Conservation (phyloP, 2,113 vertebrate species). For the Ellobius talpinus region DNA sequence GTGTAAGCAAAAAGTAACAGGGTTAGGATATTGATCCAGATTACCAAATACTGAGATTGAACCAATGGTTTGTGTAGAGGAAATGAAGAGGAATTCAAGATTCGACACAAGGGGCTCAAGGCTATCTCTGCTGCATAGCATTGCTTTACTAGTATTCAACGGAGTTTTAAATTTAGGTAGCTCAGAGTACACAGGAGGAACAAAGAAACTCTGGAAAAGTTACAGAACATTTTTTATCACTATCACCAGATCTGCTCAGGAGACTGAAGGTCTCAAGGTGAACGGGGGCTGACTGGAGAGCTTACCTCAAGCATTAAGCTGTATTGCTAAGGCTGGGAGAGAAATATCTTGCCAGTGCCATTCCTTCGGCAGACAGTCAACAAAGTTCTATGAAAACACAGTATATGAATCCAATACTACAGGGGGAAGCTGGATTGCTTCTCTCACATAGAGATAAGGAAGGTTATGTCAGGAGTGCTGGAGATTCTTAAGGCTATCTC, state of each 20-base stretch:
- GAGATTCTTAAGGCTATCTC: not conserved
- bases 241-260: not conserved
- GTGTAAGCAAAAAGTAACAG: not conserved
- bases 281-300: not conserved
- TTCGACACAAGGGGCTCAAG: not conserved
- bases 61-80: not conserved
- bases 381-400: not conserved
- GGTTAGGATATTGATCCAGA: not conserved
- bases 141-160: not conserved
- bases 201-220: not conserved
- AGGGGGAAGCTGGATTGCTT: not conserved
- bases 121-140: not conserved
- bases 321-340: not conserved
- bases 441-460: not conserved
- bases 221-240: not conserved
- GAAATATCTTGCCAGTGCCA: not conserved
- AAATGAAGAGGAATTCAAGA: not conserved
- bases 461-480: too few species aligned
- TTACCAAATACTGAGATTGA: not conserved
- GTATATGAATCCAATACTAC: too few species aligned
- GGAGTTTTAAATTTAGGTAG: not conserved
- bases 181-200: not conserved
- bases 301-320: not conserved
- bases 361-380: not conserved
- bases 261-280: not conserved